Evolutionary conservation across 2,888 invertebrate species (phyloP).

Genomic region (Hypsopygia costalis): DNA sequence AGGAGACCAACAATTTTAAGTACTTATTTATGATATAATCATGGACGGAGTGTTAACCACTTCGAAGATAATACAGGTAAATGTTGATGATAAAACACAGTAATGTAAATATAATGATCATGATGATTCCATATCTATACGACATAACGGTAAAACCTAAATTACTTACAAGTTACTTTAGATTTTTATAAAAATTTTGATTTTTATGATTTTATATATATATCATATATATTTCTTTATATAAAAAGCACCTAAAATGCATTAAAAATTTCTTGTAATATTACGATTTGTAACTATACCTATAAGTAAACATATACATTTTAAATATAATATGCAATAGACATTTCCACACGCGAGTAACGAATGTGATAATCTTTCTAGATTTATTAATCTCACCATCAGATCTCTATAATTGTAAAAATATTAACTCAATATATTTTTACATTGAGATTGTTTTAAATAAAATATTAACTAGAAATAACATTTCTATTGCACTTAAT

Average conservation of each 20-base stretch:
- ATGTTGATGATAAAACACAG: constrained; percentile 1
- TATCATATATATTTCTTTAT: background rate
- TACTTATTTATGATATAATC: constrained; percentile 60
- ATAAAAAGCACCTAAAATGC: constrained; percentile 22
- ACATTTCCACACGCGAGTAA: constrained; percentile 40
- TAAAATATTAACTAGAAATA: constrained; percentile 68
- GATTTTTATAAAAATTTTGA: background rate
- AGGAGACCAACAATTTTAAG: constrained; percentile 65
- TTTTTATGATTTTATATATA: background rate
- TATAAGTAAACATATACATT: constrained; percentile 12
- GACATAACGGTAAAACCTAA: background rate
- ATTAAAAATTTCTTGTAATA: constrained; percentile 11
- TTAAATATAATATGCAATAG: constrained; percentile 14
- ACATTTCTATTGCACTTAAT: constrained; percentile 75
- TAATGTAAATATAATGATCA: background rate
- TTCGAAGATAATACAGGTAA: constrained; percentile 22
- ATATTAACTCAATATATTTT: constrained; percentile 41
- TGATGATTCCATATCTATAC: background rate
- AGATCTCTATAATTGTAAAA: constrained; percentile 62
- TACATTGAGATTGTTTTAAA: constrained; percentile 41
- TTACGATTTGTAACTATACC: constrained; percentile 8
- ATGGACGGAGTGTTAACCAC: constrained; percentile 74
- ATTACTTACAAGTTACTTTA: background rate
- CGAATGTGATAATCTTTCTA: constrained; percentile 40
- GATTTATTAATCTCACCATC: constrained; percentile 72